Evolutionary conservation across 1,140 invertebrate species (phyloP).

Genomic region (Acyrthosiphon pisum): DNA sequence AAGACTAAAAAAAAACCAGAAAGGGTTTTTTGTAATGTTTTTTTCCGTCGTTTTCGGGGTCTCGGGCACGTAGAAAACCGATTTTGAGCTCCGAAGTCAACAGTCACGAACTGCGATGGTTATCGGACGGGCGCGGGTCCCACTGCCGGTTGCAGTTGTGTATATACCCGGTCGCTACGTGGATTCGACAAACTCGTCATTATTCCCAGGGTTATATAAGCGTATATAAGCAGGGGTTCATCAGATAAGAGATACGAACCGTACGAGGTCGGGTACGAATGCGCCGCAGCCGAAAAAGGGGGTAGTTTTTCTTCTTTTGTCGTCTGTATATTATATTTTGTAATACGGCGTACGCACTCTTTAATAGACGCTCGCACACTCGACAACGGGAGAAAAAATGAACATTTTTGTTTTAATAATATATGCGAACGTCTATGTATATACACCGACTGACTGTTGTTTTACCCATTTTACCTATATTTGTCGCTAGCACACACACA

Average conservation of each 20-base stretch:
- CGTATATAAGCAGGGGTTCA: slow-evolving; percentile 22
- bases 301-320: slow-evolving; percentile 40
- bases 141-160: background rate
- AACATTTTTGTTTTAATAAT: background rate
- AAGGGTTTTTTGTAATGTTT: slow-evolving; percentile 21
- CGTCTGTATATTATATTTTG: background rate
- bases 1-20: background rate
- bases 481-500: background rate
- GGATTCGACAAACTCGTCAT: slow-evolving; percentile 57
- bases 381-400: background rate
- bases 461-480: slow-evolving; percentile 4
- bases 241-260: slow-evolving; percentile 41
- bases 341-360: too few relatives aligned
- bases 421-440: background rate
- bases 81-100: slow-evolving; percentile 44
- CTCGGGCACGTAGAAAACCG: slow-evolving; percentile 54
- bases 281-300: background rate
- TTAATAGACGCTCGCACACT: background rate
- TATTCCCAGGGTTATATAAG: slow-evolving; percentile 31
- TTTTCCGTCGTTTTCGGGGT: slow-evolving; percentile 45
- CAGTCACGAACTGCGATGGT: slow-evolving; percentile 56
- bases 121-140: slow-evolving; percentile 24
- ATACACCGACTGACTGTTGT: background rate
- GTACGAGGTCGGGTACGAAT: background rate
- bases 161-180: background rate